Conservation (phyloP, 2,113 vertebrate species). For the Reinhardtius hippoglossoides region DNA sequence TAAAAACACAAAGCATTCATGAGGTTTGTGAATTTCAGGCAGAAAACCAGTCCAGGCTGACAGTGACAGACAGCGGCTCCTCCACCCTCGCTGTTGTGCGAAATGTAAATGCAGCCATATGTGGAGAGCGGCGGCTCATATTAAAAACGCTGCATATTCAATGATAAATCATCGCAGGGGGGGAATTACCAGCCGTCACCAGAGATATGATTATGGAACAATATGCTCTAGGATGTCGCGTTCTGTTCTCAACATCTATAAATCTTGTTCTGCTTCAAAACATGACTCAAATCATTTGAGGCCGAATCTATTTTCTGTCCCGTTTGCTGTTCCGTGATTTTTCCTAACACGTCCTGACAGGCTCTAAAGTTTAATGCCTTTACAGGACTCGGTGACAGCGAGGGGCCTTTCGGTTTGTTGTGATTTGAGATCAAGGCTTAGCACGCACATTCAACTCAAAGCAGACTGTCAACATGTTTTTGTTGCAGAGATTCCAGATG, state of each 20-base stretch:
- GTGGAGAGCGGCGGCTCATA: constrained; percentile 35
- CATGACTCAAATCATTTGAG: not conserved
- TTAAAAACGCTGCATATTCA: constrained; percentile 40
- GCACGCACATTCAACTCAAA: constrained; percentile 40
- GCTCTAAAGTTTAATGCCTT: constrained; percentile 8
- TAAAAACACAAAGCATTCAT: constrained; percentile 47
- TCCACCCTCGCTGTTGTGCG: constrained; percentile 44
- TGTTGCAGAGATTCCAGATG: constrained; percentile 56
- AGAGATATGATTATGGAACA: constrained; percentile 40
- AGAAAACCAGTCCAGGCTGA: not conserved
- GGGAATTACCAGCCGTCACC: constrained; percentile 37
- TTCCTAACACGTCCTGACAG: constrained; percentile 33
- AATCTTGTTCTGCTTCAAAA: constrained; percentile 3
- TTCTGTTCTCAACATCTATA: constrained; percentile 18
- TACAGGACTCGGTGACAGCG: constrained; percentile 22
- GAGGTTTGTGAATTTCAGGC: constrained; percentile 12
- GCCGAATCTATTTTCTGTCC: constrained; percentile 22
- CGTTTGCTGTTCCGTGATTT: constrained; percentile 7
- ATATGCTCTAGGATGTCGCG: constrained; percentile 21
- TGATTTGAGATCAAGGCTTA: constrained; percentile 43
- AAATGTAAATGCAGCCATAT: constrained; percentile 59
- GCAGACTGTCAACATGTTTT: constrained; percentile 66
- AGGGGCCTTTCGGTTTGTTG: constrained; percentile 41
- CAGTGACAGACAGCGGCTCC: constrained; percentile 48
- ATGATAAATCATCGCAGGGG: constrained; percentile 54